These are phyloP conservation scores for Helicoverpa armigera DNA, from an alignment of 1,140 invertebrate genomes.

Conservation along the genomic window DNA sequence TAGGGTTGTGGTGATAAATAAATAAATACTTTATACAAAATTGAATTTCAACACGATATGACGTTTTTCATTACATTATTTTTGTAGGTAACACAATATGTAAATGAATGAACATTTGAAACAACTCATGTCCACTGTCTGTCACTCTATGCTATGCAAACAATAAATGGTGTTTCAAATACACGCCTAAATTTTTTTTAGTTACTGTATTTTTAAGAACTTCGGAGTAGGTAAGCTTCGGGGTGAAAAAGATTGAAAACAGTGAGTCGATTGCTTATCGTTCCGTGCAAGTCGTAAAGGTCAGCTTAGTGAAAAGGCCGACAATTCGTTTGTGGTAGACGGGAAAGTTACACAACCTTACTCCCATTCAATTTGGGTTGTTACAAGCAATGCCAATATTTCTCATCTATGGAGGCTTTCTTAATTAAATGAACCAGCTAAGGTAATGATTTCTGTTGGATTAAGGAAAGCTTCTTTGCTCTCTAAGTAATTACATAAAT, in stretches of 20 bases:
- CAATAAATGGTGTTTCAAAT: no score
- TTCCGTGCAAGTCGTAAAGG: slow-evolving; percentile 15
- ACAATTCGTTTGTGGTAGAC: neutral
- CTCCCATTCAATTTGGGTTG: neutral
- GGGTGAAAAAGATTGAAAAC: neutral
- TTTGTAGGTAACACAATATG: neutral
- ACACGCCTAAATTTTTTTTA: neutral
- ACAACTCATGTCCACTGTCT: neutral
- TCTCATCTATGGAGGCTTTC: neutral
- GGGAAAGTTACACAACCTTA: neutral
- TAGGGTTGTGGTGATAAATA: slow-evolving; percentile 1
- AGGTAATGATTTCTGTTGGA: slow-evolving; percentile 26
- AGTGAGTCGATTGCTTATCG: slow-evolving; percentile 22
- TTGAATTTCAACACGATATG: neutral
- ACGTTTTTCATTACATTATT: neutral
- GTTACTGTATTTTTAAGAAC: neutral
- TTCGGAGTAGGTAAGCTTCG: neutral
- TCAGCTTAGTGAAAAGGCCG: slow-evolving; percentile 9
- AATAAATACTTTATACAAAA: neutral
- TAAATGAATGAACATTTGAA: no score
- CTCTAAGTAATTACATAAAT: slow-evolving; percentile 19
- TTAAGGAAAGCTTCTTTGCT: slow-evolving; percentile 11
- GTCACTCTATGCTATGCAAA: neutral
- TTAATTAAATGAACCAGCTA: slow-evolving; percentile 17
- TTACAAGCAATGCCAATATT: neutral